These are phyloP conservation scores for Aulostomus chinensis DNA, from an alignment of 2,797 vertebrate genomes.

Conservation along the genomic window DNA sequence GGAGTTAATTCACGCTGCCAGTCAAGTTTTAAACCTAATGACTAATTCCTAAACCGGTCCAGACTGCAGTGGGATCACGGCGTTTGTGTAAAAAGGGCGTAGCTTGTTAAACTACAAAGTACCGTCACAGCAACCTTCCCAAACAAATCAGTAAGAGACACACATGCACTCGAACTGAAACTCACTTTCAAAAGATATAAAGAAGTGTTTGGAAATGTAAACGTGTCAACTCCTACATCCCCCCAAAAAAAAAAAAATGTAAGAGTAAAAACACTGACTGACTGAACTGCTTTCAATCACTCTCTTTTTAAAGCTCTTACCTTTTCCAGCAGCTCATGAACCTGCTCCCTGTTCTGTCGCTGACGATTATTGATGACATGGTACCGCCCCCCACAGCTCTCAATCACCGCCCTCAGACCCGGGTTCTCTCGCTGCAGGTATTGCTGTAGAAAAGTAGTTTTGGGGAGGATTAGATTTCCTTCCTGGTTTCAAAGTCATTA, in stretches of 20 bases:
- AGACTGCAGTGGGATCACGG: not conserved
- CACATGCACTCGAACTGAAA: too few relatives aligned
- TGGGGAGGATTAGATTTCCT: not conserved
- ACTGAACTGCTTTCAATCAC: not conserved
- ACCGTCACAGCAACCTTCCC: not conserved
- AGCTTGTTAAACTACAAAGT: conserved; percentile 3
- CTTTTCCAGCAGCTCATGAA: conserved; percentile 73
- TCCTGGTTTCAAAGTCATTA: too few relatives aligned
- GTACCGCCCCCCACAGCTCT: conserved; percentile 64
- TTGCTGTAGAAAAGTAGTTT: conserved; percentile 31
- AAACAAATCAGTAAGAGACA: too few relatives aligned
- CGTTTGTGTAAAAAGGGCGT: conserved; percentile 20
- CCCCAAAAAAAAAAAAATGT: too few relatives aligned
- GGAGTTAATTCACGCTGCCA: not conserved
- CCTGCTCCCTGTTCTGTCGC: conserved; percentile 69
- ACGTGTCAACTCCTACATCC: too few relatives aligned
- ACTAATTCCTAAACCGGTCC: conserved; percentile 14
- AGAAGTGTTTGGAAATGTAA: too few relatives aligned
- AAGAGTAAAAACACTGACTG: not conserved
- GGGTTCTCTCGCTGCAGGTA: conserved; percentile 67
- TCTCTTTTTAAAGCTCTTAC: too few relatives aligned
- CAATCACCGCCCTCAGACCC: conserved; percentile 67
- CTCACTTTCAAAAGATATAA: too few relatives aligned
- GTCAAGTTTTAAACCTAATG: not conserved
- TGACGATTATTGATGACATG: conserved; percentile 79